Base-by-base conservation (phyloP, 2,797 vertebrate genomes). In the Selene dorsalis region DNA sequence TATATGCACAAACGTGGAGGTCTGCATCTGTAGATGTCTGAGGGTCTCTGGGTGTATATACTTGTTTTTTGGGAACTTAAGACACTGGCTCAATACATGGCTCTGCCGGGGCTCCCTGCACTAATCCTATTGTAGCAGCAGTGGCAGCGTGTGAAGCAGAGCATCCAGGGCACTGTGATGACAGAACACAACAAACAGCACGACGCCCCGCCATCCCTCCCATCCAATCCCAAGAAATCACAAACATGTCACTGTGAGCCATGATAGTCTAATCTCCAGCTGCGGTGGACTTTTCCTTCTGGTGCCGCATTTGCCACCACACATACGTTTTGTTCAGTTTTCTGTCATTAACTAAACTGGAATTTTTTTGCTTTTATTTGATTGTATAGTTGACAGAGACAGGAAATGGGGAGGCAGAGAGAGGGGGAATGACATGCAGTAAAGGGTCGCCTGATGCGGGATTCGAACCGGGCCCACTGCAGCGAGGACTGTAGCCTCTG, bases 61-160 rank as follows among this genome's bases (percentile, higher is more conserved):
- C 45, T 55, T 79, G 67, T 55, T 16, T 53, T 8, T 2, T 35
- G 41, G 12, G 47, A 38, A 71, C 30, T 30, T 3, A 16, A 45
- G 58, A 32, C 57, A 58, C 41, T 14, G 11, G 55, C 69, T 75
- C 30, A 11, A 68, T 63, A 22, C 41, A 24, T 62, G 0, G 24
- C 52, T 43, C 28, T 10, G 3, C 3, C 66, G 10, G 0, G 69
- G 73, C 79, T 47, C 65, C 35, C 64, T n/a, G 62, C 75, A 56
- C 74, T 88, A 89, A 90, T 88, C 84, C 88, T 68, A 59, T 79
- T 87, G 80, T 80, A 80, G 75, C 73, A 67, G 61, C 80, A 71
- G 59, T 35, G 66, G 76, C 71, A 63, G 61, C 69, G 56, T 55
- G 77, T 86, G 84, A 50, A 43, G 48, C 57, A 75, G 66, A 81